A percentile compares a stretch with the other conserved stretches of the same genome.
Conservation (phyloP, 2,113 vertebrate species). For the Syngnathus floridae region DNA sequence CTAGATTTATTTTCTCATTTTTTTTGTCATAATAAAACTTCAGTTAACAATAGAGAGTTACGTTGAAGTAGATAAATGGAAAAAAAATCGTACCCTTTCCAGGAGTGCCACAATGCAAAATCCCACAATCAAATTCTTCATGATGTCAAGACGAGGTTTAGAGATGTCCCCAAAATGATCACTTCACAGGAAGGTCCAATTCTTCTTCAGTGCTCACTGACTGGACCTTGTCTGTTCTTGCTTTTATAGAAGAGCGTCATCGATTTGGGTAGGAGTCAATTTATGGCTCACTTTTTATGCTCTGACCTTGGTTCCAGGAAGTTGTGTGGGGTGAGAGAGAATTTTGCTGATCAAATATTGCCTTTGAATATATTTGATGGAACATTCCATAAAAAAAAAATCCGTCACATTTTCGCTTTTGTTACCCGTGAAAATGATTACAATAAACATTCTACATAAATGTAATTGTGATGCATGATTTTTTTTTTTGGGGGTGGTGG, state of each 20-base stretch:
- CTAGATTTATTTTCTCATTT: no score
- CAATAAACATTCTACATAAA: no score
- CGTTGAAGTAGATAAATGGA: neutral
- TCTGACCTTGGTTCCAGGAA: constrained; percentile 17
- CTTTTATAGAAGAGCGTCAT: constrained; percentile 30
- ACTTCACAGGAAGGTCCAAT: neutral
- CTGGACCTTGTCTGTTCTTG: neutral
- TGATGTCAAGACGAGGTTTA: constrained; percentile 19
- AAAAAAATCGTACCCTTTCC: constrained; percentile 31
- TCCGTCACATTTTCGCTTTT: no score
- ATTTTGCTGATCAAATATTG: neutral
- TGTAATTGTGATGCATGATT: no score
- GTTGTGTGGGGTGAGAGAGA: neutral
- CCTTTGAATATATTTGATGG: neutral
- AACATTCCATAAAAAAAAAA: neutral
- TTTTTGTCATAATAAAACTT: neutral
- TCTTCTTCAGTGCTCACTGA: neutral
- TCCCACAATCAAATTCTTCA: constrained; percentile 30
- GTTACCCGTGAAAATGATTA: no score
- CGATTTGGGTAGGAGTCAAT: neutral
- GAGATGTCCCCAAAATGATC: constrained; percentile 3
- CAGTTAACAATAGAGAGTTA: neutral
- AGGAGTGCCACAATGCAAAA: constrained; percentile 31
- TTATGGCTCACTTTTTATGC: constrained; percentile 8
- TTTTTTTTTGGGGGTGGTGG: no score